Percentiles rank a stretch among this genome's conserved stretches.
These are phyloP conservation scores for Parotia lawesii DNA, from an alignment of 2,113 vertebrate species.

Conservation along the genomic window DNA sequence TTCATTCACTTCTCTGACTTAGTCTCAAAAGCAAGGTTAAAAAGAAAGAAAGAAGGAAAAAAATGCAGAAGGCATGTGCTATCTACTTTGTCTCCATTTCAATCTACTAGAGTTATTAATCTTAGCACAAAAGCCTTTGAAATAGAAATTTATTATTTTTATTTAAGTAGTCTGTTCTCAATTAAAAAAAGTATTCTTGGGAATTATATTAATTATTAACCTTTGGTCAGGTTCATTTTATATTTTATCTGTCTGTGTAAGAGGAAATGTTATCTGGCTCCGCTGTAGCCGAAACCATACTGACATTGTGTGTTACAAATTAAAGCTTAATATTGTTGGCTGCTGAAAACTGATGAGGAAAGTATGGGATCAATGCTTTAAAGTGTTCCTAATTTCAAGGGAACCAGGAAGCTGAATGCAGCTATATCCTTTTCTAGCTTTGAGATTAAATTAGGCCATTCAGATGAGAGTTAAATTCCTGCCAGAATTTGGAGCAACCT, in stretches of 20 bases:
- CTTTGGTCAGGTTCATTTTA: not conserved
- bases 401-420: not conserved
- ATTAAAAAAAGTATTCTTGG: not conserved
- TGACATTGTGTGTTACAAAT: not conserved
- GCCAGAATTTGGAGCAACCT: not conserved
- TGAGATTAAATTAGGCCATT: not conserved
- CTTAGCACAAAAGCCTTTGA: not conserved
- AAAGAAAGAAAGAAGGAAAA: not conserved
- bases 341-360: not conserved
- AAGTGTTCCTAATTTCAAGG: not conserved
- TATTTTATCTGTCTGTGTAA: not conserved
- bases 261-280: not conserved
- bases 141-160: not conserved
- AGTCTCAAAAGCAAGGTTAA: not conserved
- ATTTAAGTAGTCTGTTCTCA: not conserved
- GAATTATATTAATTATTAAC: conserved; percentile 23
- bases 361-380: not conserved
- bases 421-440: not conserved
- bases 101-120: not conserved
- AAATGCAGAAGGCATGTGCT: not conserved
- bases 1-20: not conserved
- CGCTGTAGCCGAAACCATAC: not conserved
- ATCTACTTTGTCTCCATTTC: conserved; percentile 7
- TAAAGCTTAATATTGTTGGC: not conserved
- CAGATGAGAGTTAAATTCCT: not conserved